Base-by-base conservation (phyloP, 2,113 vertebrate species). In the Xiphias gladius region DNA sequence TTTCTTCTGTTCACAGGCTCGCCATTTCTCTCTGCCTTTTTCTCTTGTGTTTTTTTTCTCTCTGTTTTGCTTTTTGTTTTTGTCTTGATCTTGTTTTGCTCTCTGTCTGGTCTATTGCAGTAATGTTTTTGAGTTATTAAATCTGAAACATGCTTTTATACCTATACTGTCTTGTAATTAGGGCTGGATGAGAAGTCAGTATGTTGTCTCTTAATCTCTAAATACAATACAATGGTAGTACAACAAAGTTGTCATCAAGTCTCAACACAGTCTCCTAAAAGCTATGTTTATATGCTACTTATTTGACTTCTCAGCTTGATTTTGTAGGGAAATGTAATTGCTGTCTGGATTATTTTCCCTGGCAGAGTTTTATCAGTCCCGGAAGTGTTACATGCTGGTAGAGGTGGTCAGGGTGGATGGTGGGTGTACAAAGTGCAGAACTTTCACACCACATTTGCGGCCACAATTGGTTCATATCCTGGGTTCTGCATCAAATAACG, bases 1-100 rank as follows among this genome's bases (percentile, higher is more conserved):
- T 80, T 86, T 67, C 58, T 73, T 66, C 48, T 59, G 35, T 58
- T 82, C 59, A 80, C 32, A 83, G 68, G 32, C 66, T 87, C 13
- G 19, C 67, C 50, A 70, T 82, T 75, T 79, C 43, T 72, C 76
- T 79, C 1, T 68, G 26, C 37, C 61, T 28, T 75, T 68, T 35
- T 26, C 19, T 20, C 70, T 46, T 55, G 48, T 65, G 32, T 78
- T 69, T 50, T 79, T 10, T 65, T 70, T 28, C 19, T 59, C 32
- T 70, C 22, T n/a, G 30, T 52, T 62, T 80, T 67, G 52, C 24
- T 76, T 37, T 79, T 80, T 35, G 59, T 78, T 79, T 83, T 55
- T 62, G 46, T 79, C 76, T 80, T 78, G 32, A 75, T 73, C 68
- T 55, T 68, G 26, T 64, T 80, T 83, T 13, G 32, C 37, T 48